phyloP scores from a whole-genome alignment of 2,888 invertebrate species.

The Quadroppia sp. region DNA sequence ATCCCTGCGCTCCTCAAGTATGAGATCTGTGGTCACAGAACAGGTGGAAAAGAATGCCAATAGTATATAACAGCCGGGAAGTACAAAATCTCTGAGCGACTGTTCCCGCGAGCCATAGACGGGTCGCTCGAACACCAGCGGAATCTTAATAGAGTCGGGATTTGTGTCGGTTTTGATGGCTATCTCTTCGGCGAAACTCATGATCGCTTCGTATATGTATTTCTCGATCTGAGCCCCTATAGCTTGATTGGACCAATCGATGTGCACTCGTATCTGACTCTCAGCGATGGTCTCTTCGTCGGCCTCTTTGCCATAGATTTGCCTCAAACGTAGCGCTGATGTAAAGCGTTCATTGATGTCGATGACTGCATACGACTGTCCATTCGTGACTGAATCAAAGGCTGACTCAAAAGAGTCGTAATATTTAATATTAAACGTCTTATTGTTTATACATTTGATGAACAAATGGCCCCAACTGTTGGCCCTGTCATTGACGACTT shows the following conservation, averaged over 20 bases:
- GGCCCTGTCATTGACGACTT: neutral
- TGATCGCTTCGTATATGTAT: constrained; percentile 7
- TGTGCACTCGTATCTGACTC: neutral
- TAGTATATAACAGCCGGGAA: constrained; percentile 80
- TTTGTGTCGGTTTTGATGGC: neutral
- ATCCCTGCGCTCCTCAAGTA: constrained; percentile 84
- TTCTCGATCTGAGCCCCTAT: constrained; percentile 6
- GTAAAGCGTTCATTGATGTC: constrained; percentile 87
- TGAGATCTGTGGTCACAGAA: constrained; percentile 81
- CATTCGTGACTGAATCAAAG: constrained; percentile 66
- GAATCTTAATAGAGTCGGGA: neutral
- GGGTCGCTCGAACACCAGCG: constrained; percentile 22
- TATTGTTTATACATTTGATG: neutral
- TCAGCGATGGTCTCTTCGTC: neutral
- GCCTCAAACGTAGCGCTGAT: constrained; percentile 72
- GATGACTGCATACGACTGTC: constrained; percentile 81
- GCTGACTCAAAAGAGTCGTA: constrained; percentile 60
- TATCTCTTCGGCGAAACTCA: constrained; percentile 16
- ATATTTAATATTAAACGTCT: constrained; percentile 43
- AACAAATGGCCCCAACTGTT: constrained; percentile 2
- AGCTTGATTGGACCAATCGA: constrained; percentile 29
- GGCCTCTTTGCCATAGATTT: constrained; percentile 59
- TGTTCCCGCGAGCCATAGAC: constrained; percentile 59
- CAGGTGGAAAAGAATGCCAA: constrained; percentile 92
- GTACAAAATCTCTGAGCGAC: constrained; percentile 90